A percentile compares a stretch with the other conserved stretches of the same genome.
Conservation (phyloP, 2,797 vertebrate genomes). For the Scarus forsteni region DNA sequence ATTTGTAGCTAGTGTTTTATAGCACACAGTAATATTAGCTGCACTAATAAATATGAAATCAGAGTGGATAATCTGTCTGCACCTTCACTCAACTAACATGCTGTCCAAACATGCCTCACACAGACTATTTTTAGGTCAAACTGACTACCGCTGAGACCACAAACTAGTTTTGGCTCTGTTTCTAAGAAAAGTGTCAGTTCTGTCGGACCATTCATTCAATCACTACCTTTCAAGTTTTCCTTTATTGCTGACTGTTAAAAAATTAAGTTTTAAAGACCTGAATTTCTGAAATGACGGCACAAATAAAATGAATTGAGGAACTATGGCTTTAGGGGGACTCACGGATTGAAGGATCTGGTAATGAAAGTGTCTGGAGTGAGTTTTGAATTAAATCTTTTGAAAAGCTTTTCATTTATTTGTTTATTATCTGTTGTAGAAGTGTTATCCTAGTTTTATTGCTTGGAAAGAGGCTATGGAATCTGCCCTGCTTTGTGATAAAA, state of each 20-base stretch:
- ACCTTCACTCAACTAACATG: neutral
- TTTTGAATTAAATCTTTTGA: constrained; percentile 42
- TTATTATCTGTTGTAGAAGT: neutral
- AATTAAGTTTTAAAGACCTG: constrained; percentile 23
- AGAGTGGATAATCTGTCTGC: neutral
- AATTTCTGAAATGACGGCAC: constrained; percentile 14
- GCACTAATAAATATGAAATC: constrained; percentile 11
- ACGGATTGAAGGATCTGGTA: constrained; percentile 33
- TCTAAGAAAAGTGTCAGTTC: constrained; percentile 27
- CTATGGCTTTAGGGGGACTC: constrained; percentile 17
- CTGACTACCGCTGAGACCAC: constrained; percentile 21
- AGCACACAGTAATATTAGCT: constrained; percentile 12
- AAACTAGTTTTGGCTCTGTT: constrained; percentile 17
- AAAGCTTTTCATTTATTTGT: constrained; percentile 37
- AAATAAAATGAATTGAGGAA: constrained; percentile 12
- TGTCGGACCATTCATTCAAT: constrained; percentile 4
- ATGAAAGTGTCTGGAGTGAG: constrained; percentile 49
- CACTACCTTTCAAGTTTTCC: constrained; percentile 22
- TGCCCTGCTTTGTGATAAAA: constrained; percentile 35
- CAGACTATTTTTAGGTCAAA: no score
- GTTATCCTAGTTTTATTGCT: constrained; percentile 22
- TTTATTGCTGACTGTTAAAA: constrained; percentile 25
- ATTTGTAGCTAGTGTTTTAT: neutral
- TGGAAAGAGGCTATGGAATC: constrained; percentile 25
- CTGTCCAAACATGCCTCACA: neutral